Conservation (phyloP, 2,888 invertebrate genomes). For the Aleiodes alternator region DNA sequence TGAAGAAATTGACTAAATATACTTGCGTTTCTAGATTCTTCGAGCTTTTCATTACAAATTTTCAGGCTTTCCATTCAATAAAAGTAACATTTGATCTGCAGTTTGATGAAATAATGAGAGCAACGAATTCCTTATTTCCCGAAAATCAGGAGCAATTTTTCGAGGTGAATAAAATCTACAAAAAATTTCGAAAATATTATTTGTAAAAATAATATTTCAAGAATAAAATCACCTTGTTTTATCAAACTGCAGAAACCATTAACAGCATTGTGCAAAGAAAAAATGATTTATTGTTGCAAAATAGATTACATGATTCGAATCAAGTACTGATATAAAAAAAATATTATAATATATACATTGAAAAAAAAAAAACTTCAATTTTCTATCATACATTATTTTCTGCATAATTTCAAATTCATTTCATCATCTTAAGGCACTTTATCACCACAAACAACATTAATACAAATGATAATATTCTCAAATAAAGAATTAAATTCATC, state of each 20-base stretch:
- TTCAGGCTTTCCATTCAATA: neutral
- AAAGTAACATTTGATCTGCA: conserved; percentile 27
- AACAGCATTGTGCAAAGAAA: conserved; percentile 31
- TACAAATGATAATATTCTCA: conserved; percentile 44
- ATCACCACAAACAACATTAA: conserved; percentile 59
- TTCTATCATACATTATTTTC: conserved; percentile 48
- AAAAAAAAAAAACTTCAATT: conserved; percentile 54
- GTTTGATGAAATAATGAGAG: neutral
- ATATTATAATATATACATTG: conserved; percentile 48
- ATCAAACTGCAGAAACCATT: neutral
- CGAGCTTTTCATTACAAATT: neutral
- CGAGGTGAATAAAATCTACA: too few relatives aligned
- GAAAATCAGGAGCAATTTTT: too few relatives aligned
- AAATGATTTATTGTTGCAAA: conserved; percentile 32
- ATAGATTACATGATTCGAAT: conserved; percentile 37
- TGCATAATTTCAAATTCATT: conserved; percentile 16
- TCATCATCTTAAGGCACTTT: conserved; percentile 50
- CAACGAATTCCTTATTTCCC: neutral
- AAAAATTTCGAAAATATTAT: neutral
- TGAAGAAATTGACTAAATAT: neutral
- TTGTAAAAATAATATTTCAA: conserved; percentile 40
- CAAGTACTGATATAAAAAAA: conserved; percentile 24
- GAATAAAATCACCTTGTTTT: conserved; percentile 39
- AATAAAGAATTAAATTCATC: conserved; percentile 12
- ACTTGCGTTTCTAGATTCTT: too few relatives aligned